Percentiles rank a stretch among this genome's conserved stretches.
These are phyloP conservation scores for Lycaena phlaeas DNA, from an alignment of 2,888 invertebrate species.

Conservation along the genomic window DNA sequence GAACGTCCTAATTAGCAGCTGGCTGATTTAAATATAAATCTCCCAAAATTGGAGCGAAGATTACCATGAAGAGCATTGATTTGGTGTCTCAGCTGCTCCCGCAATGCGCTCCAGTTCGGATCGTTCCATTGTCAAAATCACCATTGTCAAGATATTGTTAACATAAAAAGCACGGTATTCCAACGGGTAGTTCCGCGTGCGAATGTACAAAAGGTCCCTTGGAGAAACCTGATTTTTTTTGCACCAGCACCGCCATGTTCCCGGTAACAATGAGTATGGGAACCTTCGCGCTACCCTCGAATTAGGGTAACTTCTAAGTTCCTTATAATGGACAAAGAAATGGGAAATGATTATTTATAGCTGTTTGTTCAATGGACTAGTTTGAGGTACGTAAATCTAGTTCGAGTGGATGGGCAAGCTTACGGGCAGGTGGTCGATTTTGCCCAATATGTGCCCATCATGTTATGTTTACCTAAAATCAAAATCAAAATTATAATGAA, in stretches of 20 bases:
- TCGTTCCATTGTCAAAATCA: constrained; percentile 41
- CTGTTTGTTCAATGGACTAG: constrained; percentile 5
- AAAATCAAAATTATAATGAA: no score
- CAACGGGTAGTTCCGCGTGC: constrained; percentile 59
- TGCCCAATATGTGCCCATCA: background rate
- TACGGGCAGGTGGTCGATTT: constrained; percentile 3
- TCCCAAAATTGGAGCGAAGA: constrained; percentile 31
- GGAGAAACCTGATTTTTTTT: constrained; percentile 59
- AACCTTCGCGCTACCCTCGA: constrained; percentile 49
- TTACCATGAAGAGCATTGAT: constrained; percentile 21
- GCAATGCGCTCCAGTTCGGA: constrained; percentile 51
- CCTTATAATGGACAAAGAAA: no score
- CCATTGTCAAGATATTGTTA: constrained; percentile 50
- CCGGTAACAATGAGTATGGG: constrained; percentile 66
- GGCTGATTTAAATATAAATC: constrained; percentile 19
- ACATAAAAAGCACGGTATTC: constrained; percentile 37
- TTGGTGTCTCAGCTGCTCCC: constrained; percentile 47
- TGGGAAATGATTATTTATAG: constrained; percentile 7
- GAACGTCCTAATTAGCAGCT: constrained; percentile 8
- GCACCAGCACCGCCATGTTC: constrained; percentile 67
- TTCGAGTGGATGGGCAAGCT: background rate
- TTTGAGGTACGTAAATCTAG: background rate
- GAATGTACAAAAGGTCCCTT: constrained; percentile 51
- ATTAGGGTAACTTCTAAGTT: constrained; percentile 13
- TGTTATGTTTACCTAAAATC: no score